Evolutionary conservation across 2,888 invertebrate genomes (phyloP).

Genomic region (Tethea ocularis): DNA sequence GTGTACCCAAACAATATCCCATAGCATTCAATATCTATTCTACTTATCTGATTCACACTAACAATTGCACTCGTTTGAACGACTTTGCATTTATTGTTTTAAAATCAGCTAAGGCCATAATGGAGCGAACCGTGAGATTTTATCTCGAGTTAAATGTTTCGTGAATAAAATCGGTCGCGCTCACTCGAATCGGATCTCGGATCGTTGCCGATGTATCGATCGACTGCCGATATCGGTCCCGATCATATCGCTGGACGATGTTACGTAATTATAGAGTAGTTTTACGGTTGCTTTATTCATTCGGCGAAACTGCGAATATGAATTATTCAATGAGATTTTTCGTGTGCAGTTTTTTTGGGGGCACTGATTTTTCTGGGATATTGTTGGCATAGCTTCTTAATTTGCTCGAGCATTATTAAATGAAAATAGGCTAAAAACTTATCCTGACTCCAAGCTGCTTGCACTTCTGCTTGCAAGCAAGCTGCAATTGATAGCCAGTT

Average conservation of each 20-base stretch:
- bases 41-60: constrained; percentile 74
- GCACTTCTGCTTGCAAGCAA: too few species aligned
- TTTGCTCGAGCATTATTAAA: background rate
- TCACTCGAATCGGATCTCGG: constrained; percentile 67
- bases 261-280: constrained; percentile 75
- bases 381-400: background rate
- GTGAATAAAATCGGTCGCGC: constrained; percentile 80
- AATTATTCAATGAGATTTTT: constrained; percentile 51
- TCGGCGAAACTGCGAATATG: constrained; percentile 57
- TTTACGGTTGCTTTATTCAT: constrained; percentile 56
- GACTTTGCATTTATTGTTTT: constrained; percentile 69
- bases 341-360: background rate
- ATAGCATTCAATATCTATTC: constrained; percentile 59
- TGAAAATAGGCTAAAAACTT: background rate
- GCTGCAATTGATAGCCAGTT: too few species aligned
- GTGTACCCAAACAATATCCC: constrained; percentile 53
- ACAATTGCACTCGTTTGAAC: constrained; percentile 65
- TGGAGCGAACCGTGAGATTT: constrained; percentile 63
- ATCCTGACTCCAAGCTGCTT: background rate
- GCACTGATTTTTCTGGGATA: background rate
- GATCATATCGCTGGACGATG: constrained; percentile 66
- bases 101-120: constrained; percentile 56
- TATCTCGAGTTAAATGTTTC: constrained; percentile 78
- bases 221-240: constrained; percentile 43
- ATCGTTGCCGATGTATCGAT: constrained; percentile 56